Percentiles rank a stretch among this genome's conserved stretches.
These are phyloP conservation scores for Tenthredo notha DNA, from an alignment of 2,888 invertebrate genomes.

Conservation along the genomic window DNA sequence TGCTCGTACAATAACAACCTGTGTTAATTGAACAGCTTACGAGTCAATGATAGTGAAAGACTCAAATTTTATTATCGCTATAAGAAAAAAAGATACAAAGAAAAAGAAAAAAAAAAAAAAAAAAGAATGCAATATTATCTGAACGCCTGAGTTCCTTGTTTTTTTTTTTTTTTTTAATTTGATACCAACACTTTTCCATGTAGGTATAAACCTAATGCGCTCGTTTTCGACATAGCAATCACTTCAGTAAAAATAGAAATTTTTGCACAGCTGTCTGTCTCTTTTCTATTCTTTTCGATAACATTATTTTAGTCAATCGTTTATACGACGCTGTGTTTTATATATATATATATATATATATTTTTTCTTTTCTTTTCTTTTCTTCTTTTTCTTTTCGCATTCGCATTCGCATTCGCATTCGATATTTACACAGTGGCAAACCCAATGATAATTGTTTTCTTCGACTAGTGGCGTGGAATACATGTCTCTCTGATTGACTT, in stretches of 20 bases:
- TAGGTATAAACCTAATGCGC: conserved; percentile 26
- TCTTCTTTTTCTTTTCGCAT: not conserved
- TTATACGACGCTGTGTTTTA: not conserved
- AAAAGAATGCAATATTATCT: not conserved
- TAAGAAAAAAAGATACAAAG: not conserved
- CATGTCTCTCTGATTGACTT: conserved; percentile 42
- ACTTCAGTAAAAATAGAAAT: conserved; percentile 47
- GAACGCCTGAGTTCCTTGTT: not conserved
- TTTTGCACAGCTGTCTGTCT: conserved; percentile 41
- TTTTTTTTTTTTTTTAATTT: not conserved
- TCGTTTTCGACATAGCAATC: conserved; percentile 38
- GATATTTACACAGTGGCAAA: conserved; percentile 39
- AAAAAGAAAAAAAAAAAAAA: not conserved
- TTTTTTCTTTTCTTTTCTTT: not conserved
- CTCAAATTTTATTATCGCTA: conserved; percentile 9
- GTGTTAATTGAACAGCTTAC: conserved; percentile 11
- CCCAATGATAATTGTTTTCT: conserved; percentile 30
- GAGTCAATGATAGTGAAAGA: not conserved
- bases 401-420: too few relatives aligned
- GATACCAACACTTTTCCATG: conserved; percentile 38
- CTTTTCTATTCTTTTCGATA: conserved; percentile 36
- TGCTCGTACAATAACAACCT: conserved; percentile 17
- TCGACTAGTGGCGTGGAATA: conserved; percentile 41
- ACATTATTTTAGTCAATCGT: conserved; percentile 29
- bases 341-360: too few relatives aligned